These are phyloP conservation scores for Ondatra zibethicus DNA, from an alignment of 2,113 vertebrate genomes.

Conservation along the genomic window DNA sequence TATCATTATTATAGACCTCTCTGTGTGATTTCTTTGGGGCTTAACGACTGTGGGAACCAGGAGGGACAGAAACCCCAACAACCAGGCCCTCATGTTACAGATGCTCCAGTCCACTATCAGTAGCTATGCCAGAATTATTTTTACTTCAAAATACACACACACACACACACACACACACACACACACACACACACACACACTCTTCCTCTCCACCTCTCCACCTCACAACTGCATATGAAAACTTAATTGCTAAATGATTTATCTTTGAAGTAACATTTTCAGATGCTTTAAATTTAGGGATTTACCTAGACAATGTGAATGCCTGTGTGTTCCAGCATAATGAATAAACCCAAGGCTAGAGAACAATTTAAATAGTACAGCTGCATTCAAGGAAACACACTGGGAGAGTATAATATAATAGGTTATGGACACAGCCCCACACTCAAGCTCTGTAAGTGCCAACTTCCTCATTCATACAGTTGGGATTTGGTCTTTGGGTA, in stretches of 20 bases:
- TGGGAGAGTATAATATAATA: background rate
- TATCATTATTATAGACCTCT: too few species aligned
- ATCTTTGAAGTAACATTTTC: background rate
- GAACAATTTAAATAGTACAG: background rate
- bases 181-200: fast-evolving
- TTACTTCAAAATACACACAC: background rate
- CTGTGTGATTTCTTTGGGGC: too few species aligned
- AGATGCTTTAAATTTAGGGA: background rate
- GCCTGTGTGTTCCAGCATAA: background rate
- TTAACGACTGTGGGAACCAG: too few species aligned
- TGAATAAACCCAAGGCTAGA: background rate
- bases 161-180: background rate
- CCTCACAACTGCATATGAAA: background rate
- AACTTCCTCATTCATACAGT: background rate
- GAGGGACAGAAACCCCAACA: too few species aligned
- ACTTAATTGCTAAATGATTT: background rate
- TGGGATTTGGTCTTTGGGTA: background rate
- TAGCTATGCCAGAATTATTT: background rate
- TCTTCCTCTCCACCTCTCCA: background rate
- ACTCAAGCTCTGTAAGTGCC: background rate
- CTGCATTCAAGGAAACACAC: background rate
- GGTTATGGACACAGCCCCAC: background rate
- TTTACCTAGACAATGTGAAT: background rate
- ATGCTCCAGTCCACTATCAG: background rate
- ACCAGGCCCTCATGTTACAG: too few species aligned